These are phyloP conservation scores for Strigamia transsilvanica DNA, from an alignment of 2,888 invertebrate species.

Conservation along the genomic window DNA sequence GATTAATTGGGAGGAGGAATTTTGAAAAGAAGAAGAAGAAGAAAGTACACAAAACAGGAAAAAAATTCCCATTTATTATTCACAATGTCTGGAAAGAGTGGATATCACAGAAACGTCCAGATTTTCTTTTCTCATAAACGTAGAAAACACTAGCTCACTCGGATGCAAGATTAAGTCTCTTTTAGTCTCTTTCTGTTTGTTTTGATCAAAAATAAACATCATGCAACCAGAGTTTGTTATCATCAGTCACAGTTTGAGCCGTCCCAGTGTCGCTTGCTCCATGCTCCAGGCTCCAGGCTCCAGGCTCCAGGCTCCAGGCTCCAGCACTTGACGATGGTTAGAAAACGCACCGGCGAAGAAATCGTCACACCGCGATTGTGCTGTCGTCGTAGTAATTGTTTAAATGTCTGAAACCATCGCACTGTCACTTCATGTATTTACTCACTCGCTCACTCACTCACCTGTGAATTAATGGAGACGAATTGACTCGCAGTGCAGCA, in stretches of 20 bases:
- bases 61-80: constrained; percentile 26
- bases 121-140: neutral
- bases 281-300: too few relatives aligned
- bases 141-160: neutral
- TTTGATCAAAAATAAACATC: constrained; percentile 24
- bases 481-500: neutral
- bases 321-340: neutral
- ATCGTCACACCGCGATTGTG: constrained; percentile 17
- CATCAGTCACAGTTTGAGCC: constrained; percentile 5
- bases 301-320: neutral
- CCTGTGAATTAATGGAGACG: constrained; percentile 17
- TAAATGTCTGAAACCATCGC: constrained; percentile 24
- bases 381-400: constrained; percentile 23
- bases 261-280: neutral
- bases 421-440: neutral
- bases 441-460: neutral
- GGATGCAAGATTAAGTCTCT: neutral
- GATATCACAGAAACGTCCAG: constrained; percentile 14
- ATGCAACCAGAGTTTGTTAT: neutral
- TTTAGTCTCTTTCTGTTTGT: neutral
- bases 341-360: neutral
- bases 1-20: too few relatives aligned
- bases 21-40: neutral
- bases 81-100: constrained; percentile 7
- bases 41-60: constrained; percentile 14